Evolutionary conservation across 92 coral and sea anemone species (phyloP), one percentile per base, ranked within the genome.

Genomic region (Parazoanthus atlanticus): DNA sequence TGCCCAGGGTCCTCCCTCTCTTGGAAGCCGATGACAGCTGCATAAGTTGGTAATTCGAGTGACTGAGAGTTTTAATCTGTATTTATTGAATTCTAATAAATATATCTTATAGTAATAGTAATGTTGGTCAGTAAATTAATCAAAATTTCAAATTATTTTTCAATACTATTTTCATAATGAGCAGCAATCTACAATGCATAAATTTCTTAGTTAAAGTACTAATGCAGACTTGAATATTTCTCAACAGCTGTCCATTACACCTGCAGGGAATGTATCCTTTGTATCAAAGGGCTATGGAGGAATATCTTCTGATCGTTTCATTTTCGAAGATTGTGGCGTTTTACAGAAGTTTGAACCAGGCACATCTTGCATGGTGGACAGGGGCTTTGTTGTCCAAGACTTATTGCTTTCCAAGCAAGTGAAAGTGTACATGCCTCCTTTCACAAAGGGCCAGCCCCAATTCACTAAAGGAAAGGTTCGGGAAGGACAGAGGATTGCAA

Each of bases 221-320:
- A 34, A 34, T 34, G 38, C 38, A 34, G 38, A 34, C 38, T 34
- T 34, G 38, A 34, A 34, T 34, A 34, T 34, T 34, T 34, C 3
- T 34, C 38, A 34, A 34, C 81, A 85, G 88, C 17, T 85, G 34
- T 85, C 88, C 79, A 33, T 73, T 38, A 76, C 91, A 46, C 80
- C 84, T 38, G 88, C 92, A 78, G 92, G 92, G 77, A 80, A 61
- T 65, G 88, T 90, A 28, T 85, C 92, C 47, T 86, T 65, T 86
- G 85, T 90, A 21, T 90, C 92, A 78, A 79, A 78, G 58, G 90
- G 89, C 79, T 90, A 90, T 90, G 87, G 89, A 31, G 92, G 92
- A 70, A 65, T 86, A 52, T 90, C 89, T 31, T 84, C 86, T 46
- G 86, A 86, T 47, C 81, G 89, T 49, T 80, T 75, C 38, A 89